Conservation (phyloP, 1,140 invertebrate species). For the Palaemon carinicauda region DNA sequence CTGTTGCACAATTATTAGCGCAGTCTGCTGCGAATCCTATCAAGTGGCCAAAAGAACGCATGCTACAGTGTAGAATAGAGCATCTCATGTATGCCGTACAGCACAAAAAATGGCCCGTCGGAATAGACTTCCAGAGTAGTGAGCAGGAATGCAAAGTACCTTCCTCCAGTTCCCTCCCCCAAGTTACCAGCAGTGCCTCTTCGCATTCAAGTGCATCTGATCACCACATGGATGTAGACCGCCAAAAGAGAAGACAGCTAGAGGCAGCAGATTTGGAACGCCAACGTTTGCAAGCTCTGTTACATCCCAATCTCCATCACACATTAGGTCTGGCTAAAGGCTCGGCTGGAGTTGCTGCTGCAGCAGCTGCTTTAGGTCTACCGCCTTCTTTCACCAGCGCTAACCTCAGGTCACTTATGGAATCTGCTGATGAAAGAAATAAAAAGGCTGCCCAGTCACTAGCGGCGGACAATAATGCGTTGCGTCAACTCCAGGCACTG, state of each 20-base stretch:
- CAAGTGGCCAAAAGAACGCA: slow-evolving; percentile 60
- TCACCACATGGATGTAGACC: slow-evolving; percentile 13
- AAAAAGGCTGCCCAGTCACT: slow-evolving; percentile 15
- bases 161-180: neutral
- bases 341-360: slow-evolving; percentile 17
- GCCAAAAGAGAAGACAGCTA: slow-evolving; percentile 30
- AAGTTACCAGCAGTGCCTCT: neutral
- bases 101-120: slow-evolving; percentile 58
- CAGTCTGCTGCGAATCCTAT: slow-evolving; percentile 61
- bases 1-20: slow-evolving; percentile 60
- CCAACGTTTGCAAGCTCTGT: slow-evolving; percentile 50
- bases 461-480: slow-evolving; percentile 39
- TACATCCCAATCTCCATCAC: slow-evolving; percentile 59
- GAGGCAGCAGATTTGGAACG: slow-evolving; percentile 42
- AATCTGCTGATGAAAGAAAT: slow-evolving; percentile 35
- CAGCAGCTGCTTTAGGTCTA: slow-evolving; percentile 25
- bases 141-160: slow-evolving; percentile 37
- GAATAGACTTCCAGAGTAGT: slow-evolving; percentile 49
- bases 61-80: slow-evolving; percentile 59
- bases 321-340: slow-evolving; percentile 49
- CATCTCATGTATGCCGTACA: slow-evolving; percentile 60
- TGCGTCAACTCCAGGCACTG: slow-evolving; percentile 57
- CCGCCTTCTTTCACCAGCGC: slow-evolving; percentile 23
- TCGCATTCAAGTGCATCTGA: neutral
- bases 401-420: slow-evolving; percentile 47